phyloP scores from a whole-genome alignment of 2,113 vertebrate genomes.

The Xiphorhynchus elegans region DNA sequence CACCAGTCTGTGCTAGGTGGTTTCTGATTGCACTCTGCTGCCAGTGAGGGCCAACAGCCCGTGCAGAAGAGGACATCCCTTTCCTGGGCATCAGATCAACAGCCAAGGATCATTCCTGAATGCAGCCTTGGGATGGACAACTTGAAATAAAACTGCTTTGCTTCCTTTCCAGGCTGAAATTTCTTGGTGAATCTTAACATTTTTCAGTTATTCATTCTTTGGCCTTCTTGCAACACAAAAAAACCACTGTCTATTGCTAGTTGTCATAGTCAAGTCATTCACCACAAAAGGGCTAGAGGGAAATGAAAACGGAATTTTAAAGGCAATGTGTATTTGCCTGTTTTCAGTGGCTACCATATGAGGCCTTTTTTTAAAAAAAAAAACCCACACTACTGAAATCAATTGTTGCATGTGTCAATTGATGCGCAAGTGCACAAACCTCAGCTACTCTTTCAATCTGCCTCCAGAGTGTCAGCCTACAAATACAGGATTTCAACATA shows the following conservation, averaged over 20 bases:
- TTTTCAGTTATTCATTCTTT: neutral
- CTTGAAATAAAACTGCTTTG: neutral
- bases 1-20: neutral
- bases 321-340: neutral
- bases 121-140: neutral
- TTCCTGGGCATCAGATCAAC: neutral
- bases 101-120: neutral
- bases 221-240: neutral
- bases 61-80: neutral
- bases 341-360: neutral
- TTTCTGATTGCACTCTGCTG: rapidly evolving
- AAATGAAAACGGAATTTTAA: neutral
- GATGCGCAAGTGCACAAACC: neutral
- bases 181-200: neutral
- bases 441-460: neutral
- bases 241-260: neutral
- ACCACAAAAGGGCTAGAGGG: neutral
- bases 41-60: neutral
- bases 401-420: neutral
- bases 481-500: neutral
- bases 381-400: neutral
- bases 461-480: neutral
- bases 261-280: neutral
- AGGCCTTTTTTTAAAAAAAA: neutral
- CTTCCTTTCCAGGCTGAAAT: neutral